Evolutionary conservation across 2,797 vertebrate genomes (phyloP).

Genomic region (Hoplostethus atlanticus): DNA sequence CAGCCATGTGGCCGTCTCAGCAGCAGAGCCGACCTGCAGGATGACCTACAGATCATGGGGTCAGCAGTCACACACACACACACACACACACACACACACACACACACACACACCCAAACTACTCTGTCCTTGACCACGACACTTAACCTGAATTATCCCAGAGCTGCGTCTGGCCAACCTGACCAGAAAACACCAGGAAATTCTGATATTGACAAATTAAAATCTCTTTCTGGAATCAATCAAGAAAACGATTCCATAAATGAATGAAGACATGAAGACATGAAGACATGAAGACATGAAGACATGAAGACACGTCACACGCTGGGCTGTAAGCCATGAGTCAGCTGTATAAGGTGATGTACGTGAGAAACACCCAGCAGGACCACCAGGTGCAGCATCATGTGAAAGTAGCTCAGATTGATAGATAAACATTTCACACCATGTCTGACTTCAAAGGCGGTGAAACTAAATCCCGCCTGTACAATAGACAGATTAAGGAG

Average conservation of each 20-base stretch:
- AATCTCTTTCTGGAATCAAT: background rate
- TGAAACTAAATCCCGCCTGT: background rate
- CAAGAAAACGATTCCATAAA: background rate
- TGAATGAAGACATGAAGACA: background rate
- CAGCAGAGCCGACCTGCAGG: slow-evolving; percentile 37
- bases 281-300: too few species aligned
- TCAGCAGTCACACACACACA: slow-evolving; percentile 33
- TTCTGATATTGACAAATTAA: background rate
- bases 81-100: slow-evolving; percentile 18
- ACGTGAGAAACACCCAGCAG: background rate
- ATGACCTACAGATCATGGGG: slow-evolving; percentile 46
- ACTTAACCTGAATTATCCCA: slow-evolving; percentile 49
- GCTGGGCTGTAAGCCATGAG: too few species aligned
- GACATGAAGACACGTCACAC: too few species aligned
- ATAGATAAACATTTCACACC: slow-evolving; percentile 4
- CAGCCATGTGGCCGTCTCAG: slow-evolving; percentile 59
- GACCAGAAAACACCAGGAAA: slow-evolving; percentile 25
- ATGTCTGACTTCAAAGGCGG: background rate
- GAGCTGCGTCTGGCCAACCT: slow-evolving; percentile 21
- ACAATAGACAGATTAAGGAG: background rate
- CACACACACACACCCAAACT: slow-evolving; percentile 6
- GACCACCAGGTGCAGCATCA: background rate
- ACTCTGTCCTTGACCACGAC: slow-evolving; percentile 35
- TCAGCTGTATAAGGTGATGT: too few species aligned
- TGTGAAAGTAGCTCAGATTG: background rate